Evolutionary conservation across 2,797 vertebrate species (phyloP).

Genomic region (Mionectes olivaceus): DNA sequence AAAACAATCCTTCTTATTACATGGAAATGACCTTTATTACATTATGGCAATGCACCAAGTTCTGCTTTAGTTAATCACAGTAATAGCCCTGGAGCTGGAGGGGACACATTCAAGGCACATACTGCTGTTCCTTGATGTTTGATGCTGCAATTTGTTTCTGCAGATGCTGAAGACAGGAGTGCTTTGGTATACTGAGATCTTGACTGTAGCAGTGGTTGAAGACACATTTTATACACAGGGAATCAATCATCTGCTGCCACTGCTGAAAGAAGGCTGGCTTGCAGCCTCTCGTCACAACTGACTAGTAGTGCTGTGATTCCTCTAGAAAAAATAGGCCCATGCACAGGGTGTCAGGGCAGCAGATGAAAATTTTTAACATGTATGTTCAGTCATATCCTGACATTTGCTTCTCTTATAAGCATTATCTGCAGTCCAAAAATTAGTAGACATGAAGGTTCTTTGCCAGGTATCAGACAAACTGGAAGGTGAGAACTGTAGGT

Average conservation of each 20-base stretch:
- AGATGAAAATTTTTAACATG: not conserved
- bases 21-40: constrained; percentile 7
- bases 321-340: not conserved
- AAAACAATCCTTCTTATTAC: not conserved
- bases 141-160: not conserved
- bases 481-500: not conserved
- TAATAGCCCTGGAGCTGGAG: not conserved
- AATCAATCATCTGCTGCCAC: not conserved
- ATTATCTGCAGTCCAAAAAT: not conserved
- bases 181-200: not conserved
- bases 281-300: not conserved
- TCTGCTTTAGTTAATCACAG: not conserved
- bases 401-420: not conserved
- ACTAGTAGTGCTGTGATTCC: not conserved
- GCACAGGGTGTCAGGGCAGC: not conserved
- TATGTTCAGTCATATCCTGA: not conserved
- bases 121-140: not conserved
- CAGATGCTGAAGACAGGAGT: not conserved
- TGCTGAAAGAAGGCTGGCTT: not conserved
- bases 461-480: not conserved
- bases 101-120: not conserved
- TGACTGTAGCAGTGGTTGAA: not conserved
- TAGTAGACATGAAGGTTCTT: not conserved
- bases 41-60: not conserved
- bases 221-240: not conserved